These are phyloP conservation scores for Phoxinus phoxinus DNA, from an alignment of 2,113 vertebrate species.

Conservation along the genomic window DNA sequence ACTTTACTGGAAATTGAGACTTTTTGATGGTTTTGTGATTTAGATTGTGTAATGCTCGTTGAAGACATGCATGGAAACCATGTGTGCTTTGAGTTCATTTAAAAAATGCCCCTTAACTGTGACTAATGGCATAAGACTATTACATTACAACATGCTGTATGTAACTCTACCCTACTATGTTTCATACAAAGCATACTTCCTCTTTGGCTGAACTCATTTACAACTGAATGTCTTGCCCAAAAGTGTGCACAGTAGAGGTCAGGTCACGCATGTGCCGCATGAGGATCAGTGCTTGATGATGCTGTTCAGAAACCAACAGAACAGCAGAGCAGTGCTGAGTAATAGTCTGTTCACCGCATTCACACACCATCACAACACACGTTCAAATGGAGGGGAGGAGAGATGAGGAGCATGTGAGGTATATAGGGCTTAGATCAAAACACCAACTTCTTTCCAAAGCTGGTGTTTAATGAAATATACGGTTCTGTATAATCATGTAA, in stretches of 20 bases:
- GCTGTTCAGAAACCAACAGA: slow-evolving; percentile 25
- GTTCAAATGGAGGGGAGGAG: neutral
- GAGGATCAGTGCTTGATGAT: slow-evolving; percentile 30
- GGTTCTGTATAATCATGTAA: neutral
- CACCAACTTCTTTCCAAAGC: neutral
- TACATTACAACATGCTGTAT: neutral
- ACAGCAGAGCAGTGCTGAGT: slow-evolving; percentile 52
- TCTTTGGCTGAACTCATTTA: neutral
- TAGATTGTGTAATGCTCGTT: neutral
- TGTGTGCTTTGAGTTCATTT: neutral
- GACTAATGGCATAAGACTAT: neutral
- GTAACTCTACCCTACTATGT: neutral
- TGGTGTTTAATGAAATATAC: neutral
- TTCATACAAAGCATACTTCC: neutral
- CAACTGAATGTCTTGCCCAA: neutral
- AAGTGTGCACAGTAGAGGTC: slow-evolving; percentile 15
- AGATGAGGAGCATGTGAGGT: neutral
- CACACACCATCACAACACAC: slow-evolving; percentile 43
- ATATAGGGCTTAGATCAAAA: neutral
- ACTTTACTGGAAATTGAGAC: neutral
- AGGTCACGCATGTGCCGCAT: slow-evolving; percentile 2
- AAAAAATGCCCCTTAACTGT: neutral
- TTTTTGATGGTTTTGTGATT: neutral
- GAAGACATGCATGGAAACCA: neutral
- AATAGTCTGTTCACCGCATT: slow-evolving; percentile 40